Conservation (phyloP, 2,113 vertebrate species). For the Solenodon paradoxus region DNA sequence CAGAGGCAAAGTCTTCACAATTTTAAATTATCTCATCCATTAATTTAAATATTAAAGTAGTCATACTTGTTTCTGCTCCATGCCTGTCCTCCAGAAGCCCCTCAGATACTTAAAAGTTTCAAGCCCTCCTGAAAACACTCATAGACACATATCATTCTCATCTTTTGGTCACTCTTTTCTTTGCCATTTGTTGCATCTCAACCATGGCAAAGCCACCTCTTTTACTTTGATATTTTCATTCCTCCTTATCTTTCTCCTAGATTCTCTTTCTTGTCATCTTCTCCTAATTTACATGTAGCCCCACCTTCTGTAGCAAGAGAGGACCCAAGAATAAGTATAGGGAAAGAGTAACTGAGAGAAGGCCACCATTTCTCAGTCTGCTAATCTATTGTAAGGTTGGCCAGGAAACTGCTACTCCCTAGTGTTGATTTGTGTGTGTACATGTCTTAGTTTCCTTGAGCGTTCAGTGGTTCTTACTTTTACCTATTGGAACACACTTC, state of each 20-base stretch:
- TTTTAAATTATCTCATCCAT: background rate
- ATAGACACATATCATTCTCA: background rate
- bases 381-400: background rate
- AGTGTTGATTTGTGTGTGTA: background rate
- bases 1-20: background rate
- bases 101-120: background rate
- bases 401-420: background rate
- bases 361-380: background rate
- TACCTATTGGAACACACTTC: background rate
- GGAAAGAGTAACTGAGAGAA: background rate
- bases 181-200: background rate
- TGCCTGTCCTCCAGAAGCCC: background rate
- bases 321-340: too few species aligned
- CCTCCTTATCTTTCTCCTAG: background rate
- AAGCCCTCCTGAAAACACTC: background rate
- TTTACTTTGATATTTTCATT: background rate
- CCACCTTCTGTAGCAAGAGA: background rate
- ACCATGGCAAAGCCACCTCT: background rate
- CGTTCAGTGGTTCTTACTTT: background rate
- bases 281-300: background rate
- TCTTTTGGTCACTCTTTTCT: background rate
- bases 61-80: background rate
- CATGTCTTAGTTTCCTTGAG: background rate
- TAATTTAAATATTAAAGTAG: background rate
- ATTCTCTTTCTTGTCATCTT: background rate